These are phyloP conservation scores for Bombylius major DNA, from an alignment of 2,888 invertebrate species.

Conservation along the genomic window DNA sequence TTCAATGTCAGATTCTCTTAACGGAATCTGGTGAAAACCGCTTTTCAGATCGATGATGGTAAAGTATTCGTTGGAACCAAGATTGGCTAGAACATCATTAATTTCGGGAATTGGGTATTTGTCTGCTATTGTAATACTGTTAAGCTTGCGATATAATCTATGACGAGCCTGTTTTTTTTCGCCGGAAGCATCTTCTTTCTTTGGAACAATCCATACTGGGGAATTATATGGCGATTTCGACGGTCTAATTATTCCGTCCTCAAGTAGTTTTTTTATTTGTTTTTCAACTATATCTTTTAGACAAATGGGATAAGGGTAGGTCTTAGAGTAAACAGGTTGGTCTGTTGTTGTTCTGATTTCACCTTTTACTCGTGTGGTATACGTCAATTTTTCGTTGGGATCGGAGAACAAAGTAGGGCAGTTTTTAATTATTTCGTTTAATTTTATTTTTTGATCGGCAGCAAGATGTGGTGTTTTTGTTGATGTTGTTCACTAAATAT, in stretches of 20 bases:
- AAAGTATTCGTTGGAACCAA: not conserved
- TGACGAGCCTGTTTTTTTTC: too few species aligned
- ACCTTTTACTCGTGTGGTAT: too few species aligned
- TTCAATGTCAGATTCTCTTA: constrained; percentile 7
- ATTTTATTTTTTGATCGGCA: too few species aligned
- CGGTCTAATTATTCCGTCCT: constrained; percentile 6
- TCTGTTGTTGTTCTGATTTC: too few species aligned
- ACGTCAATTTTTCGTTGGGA: too few species aligned
- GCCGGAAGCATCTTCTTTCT: too few species aligned
- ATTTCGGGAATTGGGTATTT: constrained; percentile 3
- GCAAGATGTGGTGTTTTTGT: too few species aligned
- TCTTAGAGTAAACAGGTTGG: constrained; percentile 6
- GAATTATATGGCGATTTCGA: constrained; percentile 13
- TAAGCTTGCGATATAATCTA: too few species aligned
- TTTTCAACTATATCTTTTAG: not conserved
- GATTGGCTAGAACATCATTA: not conserved
- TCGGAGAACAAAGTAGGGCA: constrained; percentile 3
- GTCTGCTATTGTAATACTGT: too few species aligned
- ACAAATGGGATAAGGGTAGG: constrained; percentile 5
- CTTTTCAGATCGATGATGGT: constrained; percentile 1
- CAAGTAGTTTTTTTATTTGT: constrained; percentile 2
- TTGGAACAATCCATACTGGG: constrained; percentile 6
- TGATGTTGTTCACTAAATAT: too few species aligned
- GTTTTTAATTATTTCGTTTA: not conserved
- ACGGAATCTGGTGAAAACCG: constrained; percentile 8